Evolutionary conservation across 2,888 invertebrate species (phyloP).

Genomic region (Eustalomyia histrio): DNA sequence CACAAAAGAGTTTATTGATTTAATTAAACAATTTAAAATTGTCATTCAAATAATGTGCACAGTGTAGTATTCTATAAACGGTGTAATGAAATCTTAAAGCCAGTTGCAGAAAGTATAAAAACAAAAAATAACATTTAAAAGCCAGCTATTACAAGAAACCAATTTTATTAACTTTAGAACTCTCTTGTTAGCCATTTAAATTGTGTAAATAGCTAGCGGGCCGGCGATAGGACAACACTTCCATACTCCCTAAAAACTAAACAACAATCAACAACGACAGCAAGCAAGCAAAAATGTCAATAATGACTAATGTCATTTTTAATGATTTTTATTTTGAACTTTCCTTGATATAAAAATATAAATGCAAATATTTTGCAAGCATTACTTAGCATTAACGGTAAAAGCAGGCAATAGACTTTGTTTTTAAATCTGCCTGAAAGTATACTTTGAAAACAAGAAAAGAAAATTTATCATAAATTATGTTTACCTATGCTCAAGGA

Average conservation of each 20-base stretch:
- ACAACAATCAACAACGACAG: background rate
- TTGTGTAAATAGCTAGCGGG: background rate
- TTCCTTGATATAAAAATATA: background rate
- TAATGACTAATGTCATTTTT: constrained; percentile 40
- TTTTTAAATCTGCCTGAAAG: too few species aligned
- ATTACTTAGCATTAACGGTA: too few species aligned
- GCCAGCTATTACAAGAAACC: background rate
- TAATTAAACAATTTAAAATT: too few species aligned
- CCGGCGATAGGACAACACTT: background rate
- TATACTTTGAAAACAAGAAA: too few species aligned
- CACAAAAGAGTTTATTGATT: too few species aligned
- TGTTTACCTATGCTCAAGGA: too few species aligned
- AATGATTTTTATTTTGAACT: background rate
- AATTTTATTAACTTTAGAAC: background rate
- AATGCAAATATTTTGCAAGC: too few species aligned
- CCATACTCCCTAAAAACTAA: background rate
- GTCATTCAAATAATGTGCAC: too few species aligned
- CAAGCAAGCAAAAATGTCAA: constrained; percentile 24
- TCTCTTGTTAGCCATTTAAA: background rate
- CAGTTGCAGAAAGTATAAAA: background rate
- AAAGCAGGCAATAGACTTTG: too few species aligned
- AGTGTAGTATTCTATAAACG: too few species aligned
- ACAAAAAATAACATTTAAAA: constrained; percentile 17
- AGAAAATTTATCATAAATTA: too few species aligned
- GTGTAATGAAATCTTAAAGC: too few species aligned